A percentile compares a stretch with the other conserved stretches of the same genome.
Evolutionary conservation across 2,888 invertebrate genomes (phyloP).

Genomic region (Phrixothrix hirtus): DNA sequence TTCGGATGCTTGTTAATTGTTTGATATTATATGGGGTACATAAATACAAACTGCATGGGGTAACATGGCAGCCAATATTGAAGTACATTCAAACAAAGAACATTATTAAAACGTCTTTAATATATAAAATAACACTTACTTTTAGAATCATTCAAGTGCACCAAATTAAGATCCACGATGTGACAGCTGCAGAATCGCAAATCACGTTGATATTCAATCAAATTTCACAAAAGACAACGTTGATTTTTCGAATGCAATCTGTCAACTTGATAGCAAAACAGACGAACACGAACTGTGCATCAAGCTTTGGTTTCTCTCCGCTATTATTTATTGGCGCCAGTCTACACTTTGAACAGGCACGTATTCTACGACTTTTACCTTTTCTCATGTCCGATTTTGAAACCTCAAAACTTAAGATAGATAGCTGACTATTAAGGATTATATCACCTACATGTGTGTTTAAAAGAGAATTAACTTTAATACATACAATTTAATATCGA

Average conservation of each 20-base stretch:
- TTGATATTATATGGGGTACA: constrained; percentile 1
- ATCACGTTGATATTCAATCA: constrained; percentile 42
- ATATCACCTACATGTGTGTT: too few species aligned
- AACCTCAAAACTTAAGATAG: not conserved
- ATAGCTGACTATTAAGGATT: too few species aligned
- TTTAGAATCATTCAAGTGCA: constrained; percentile 43
- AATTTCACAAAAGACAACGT: constrained; percentile 43
- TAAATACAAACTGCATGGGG: constrained; percentile 39
- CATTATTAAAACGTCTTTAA: constrained; percentile 20
- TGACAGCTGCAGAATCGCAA: constrained; percentile 41
- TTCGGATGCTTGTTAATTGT: not conserved
- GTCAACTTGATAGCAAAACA: constrained; percentile 33
- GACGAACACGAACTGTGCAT: constrained; percentile 31
- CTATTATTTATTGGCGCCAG: constrained; percentile 20
- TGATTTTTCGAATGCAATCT: constrained; percentile 44
- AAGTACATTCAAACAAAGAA: constrained; percentile 45
- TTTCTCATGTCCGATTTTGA: not conserved
- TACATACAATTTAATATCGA: too few species aligned
- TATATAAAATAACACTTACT: constrained; percentile 22
- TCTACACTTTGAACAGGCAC: constrained; percentile 9
- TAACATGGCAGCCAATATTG: constrained; percentile 48
- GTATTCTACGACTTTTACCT: constrained; percentile 6
- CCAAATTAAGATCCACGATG: constrained; percentile 32
- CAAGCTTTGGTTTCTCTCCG: constrained; percentile 11
- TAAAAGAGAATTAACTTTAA: too few species aligned